Conservation (phyloP, 2,888 invertebrate species). For the Ophonus ardosiacus region DNA sequence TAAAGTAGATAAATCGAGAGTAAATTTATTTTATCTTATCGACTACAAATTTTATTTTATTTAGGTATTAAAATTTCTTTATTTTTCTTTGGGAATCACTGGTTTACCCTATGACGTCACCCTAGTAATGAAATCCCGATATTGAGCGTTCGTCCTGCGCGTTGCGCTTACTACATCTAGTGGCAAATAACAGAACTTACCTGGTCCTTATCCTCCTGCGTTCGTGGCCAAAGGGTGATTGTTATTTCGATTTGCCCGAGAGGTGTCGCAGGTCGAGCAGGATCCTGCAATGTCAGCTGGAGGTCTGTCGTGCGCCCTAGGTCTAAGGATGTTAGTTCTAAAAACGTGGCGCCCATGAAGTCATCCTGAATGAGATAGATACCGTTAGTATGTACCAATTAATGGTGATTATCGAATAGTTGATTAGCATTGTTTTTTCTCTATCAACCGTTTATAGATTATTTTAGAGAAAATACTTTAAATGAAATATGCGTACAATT, state of each 20-base stretch:
- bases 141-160: neutral
- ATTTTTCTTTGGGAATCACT: no score
- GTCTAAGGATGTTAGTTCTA: slow-evolving; percentile 91
- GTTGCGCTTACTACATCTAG: slow-evolving; percentile 47
- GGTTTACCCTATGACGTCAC: slow-evolving; percentile 2
- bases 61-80: no score
- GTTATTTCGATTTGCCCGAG: slow-evolving; percentile 92
- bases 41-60: no score
- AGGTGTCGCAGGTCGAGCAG: slow-evolving; percentile 80
- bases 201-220: slow-evolving; percentile 96
- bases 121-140: neutral
- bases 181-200: slow-evolving; percentile 76
- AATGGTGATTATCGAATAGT: no score
- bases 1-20: no score
- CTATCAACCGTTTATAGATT: no score
- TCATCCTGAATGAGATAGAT: slow-evolving; percentile 84
- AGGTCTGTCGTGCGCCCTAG: slow-evolving; percentile 87
- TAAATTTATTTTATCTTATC: no score
- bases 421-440: no score
- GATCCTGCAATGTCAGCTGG: slow-evolving; percentile 88
- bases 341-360: slow-evolving; percentile 94
- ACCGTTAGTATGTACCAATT: neutral
- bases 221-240: slow-evolving; percentile 92
- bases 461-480: no score
- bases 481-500: no score